Evolutionary conservation across 2,888 invertebrate genomes (phyloP), one percentile per base, ranked within the genome.

Genomic region (Torymus auratus): DNA sequence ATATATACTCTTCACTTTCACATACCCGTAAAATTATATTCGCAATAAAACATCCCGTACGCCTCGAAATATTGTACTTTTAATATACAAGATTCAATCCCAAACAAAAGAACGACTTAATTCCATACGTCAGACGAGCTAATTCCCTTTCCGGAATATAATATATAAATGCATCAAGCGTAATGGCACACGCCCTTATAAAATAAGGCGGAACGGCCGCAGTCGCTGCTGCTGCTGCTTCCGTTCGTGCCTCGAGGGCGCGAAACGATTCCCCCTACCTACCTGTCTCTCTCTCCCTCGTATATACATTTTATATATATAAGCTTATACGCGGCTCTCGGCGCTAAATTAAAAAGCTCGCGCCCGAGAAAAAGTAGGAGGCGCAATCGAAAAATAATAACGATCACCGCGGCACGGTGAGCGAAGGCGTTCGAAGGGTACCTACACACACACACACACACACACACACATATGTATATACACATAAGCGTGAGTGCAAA

Each of bases 321-420:
- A 41, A 41, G 41, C 41, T 41, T 41, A 41, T 41, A 41, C 7
- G 41, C 41, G 41, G 41, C 41, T 41, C 74, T 70, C 65, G 41
- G 7, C 17, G 28, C 74, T 41, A 77, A 81, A 81, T 81, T 81
- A 81, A 81, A 81, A 81, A 81, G 80, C 61, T 20, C 62, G 13
- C 60, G 61, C 62, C 67, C 62, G 55, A 68, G 75, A 71, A 80
- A 68, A 81, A 81, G 80, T 76, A 55, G 72, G 72, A 71, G 80
- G 72, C 56, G 76, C 80, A 55, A 77, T 81, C 80, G 76, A 81
- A 81, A 77, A 77, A 81, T 81, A 81, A 81, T 77, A 81, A 77
- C 76, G 80, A 81, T 70, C 76, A 20, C n/a, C 2, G 17, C 2
- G 17, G 20, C 7, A 7, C 41, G 41, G 41, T 41, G 7, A 41